These are phyloP conservation scores for Tragelaphus buxtoni DNA, from an alignment of 2,113 vertebrate species.

Conservation along the genomic window DNA sequence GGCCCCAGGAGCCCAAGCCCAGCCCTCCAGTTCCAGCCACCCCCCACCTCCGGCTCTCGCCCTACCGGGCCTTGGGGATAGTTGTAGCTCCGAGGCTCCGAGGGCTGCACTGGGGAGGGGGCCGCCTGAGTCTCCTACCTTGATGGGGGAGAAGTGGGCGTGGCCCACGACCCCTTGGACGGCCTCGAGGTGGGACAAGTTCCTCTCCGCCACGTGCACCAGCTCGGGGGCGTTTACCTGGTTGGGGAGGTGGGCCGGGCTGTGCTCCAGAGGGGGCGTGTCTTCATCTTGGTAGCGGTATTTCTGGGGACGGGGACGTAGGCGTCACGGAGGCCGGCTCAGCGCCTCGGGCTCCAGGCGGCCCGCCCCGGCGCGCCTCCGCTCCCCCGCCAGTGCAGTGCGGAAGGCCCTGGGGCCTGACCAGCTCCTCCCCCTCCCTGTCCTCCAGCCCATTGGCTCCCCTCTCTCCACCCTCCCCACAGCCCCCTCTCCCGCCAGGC, in stretches of 20 bases:
- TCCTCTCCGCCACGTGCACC: slow-evolving; percentile 81
- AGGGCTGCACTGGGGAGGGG: slow-evolving; percentile 58
- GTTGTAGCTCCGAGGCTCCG: slow-evolving; percentile 62
- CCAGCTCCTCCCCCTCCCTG: slow-evolving; percentile 53
- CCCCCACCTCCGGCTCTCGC: not conserved
- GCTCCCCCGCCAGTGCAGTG: slow-evolving; percentile 7
- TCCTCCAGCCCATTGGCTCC: slow-evolving; percentile 59
- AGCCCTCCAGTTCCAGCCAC: not conserved
- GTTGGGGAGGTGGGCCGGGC: slow-evolving; percentile 81
- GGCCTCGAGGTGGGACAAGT: slow-evolving; percentile 81
- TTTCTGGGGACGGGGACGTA: slow-evolving; percentile 73
- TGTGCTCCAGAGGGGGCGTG: slow-evolving; percentile 82
- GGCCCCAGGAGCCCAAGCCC: not conserved
- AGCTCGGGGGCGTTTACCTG: slow-evolving; percentile 81
- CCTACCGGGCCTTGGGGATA: slow-evolving; percentile 57
- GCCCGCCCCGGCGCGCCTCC: not conserved
- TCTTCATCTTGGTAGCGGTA: slow-evolving; percentile 84
- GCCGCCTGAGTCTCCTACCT: slow-evolving; percentile 68
- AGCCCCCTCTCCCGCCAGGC: not conserved
- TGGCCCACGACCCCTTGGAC: slow-evolving; percentile 84
- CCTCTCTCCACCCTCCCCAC: slow-evolving; percentile 32
- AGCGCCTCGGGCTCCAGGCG: not conserved
- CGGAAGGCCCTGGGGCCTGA: slow-evolving; percentile 42
- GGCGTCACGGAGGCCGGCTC: slow-evolving; percentile 20
- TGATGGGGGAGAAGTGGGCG: slow-evolving; percentile 73